Evolutionary conservation across 1,140 invertebrate species (phyloP).

Genomic region (Aphelenchoides besseyi): DNA sequence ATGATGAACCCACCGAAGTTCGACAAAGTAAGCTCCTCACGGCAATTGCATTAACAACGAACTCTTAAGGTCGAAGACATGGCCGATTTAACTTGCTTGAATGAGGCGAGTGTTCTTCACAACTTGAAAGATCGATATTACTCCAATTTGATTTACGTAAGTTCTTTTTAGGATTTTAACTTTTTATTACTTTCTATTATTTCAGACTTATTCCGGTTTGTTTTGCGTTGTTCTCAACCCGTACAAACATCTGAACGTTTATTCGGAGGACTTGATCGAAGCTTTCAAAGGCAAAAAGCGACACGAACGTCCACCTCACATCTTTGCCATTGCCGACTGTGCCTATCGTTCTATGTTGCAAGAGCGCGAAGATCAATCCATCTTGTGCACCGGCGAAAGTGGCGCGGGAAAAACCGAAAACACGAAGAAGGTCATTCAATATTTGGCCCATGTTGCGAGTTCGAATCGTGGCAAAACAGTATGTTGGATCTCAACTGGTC

Average conservation of each 20-base stretch:
- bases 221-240: conserved; percentile 99
- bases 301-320: conserved; percentile 97
- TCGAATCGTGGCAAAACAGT: conserved; percentile 43
- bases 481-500: conserved; percentile 12
- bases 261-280: conserved; percentile 94
- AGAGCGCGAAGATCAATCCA: conserved; percentile 98
- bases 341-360: conserved; percentile 98
- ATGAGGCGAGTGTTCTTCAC: conserved; percentile 96
- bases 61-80: conserved; percentile 82
- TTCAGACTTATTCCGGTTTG: conserved; percentile 94
- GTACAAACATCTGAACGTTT: conserved; percentile 90
- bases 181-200: not conserved
- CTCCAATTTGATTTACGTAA: conserved; percentile 97
- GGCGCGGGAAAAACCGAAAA: conserved; percentile 99
- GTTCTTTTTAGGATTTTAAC: conserved; percentile 60
- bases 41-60: not conserved
- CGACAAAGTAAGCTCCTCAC: conserved; percentile 71
- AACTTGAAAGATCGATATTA: conserved; percentile 99
- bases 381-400: conserved; percentile 98
- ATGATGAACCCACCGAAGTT: conserved; percentile 99
- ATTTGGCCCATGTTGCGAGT: conserved; percentile 77
- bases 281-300: conserved; percentile 98
- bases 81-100: conserved; percentile 97
- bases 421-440: conserved; percentile 99
- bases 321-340: conserved; percentile 97